Evolutionary conservation across 2,888 invertebrate species (phyloP).

Genomic region (Catonia carolina): DNA sequence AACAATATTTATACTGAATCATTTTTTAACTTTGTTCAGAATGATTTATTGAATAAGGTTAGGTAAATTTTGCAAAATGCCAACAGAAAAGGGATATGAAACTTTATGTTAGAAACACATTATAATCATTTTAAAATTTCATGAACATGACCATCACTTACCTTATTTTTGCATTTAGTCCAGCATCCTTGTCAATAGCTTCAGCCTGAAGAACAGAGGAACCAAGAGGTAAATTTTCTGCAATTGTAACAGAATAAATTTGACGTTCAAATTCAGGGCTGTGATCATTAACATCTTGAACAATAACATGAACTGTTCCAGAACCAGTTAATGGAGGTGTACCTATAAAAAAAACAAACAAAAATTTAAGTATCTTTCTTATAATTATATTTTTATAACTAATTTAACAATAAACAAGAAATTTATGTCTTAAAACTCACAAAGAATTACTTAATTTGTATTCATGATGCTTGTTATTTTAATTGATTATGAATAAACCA

Average conservation of each 20-base stretch:
- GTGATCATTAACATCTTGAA: constrained; percentile 93
- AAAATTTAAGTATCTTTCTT: neutral
- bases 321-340: constrained; percentile 89
- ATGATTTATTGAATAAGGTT: too few species aligned
- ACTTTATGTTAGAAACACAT: too few species aligned
- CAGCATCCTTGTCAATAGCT: constrained; percentile 76
- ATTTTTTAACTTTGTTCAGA: too few species aligned
- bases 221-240: constrained; percentile 75
- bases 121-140: neutral
- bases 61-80: too few species aligned
- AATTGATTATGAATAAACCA: too few species aligned
- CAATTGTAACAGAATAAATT: constrained; percentile 67
- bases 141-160: too few species aligned
- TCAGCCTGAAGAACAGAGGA: constrained; percentile 69
- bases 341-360: constrained; percentile 53
- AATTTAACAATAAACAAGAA: too few species aligned
- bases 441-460: too few species aligned
- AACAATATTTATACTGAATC: too few species aligned
- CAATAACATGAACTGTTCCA: constrained; percentile 80
- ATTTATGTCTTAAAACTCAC: neutral
- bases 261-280: constrained; percentile 79
- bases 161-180: constrained; percentile 78
- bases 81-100: too few species aligned
- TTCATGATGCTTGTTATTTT: too few species aligned
- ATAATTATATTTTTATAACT: neutral